Percentiles rank a stretch among this genome's conserved stretches.
Evolutionary conservation across 2,797 vertebrate genomes (phyloP).

Genomic region (Poeciliopsis turneri): DNA sequence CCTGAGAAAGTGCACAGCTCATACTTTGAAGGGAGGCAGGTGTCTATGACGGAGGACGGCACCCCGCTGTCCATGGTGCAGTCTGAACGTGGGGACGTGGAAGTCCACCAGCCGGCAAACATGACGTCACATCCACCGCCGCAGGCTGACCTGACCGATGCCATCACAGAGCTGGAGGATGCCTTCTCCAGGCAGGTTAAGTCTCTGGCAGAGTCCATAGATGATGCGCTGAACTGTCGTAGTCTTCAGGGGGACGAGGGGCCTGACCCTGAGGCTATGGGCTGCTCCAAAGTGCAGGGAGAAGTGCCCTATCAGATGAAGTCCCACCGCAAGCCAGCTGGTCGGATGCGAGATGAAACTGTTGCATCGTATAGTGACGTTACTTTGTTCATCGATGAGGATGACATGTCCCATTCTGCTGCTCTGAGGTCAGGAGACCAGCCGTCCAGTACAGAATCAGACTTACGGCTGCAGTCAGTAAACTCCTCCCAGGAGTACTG

Average conservation of each 20-base stretch:
- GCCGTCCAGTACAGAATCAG: slow-evolving; percentile 87
- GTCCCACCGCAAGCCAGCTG: slow-evolving; percentile 79
- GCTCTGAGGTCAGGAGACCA: slow-evolving; percentile 85
- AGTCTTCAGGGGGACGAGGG: slow-evolving; percentile 90
- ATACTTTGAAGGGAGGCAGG: slow-evolving; percentile 93
- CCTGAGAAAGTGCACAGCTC: slow-evolving; percentile 95
- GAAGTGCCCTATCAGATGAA: slow-evolving; percentile 79
- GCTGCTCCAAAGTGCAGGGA: slow-evolving; percentile 81
- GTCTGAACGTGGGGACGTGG: slow-evolving; percentile 84
- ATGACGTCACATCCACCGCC: slow-evolving; percentile 83
- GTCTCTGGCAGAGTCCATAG: slow-evolving; percentile 95
- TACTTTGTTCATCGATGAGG: slow-evolving; percentile 95
- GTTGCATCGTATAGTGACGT: slow-evolving; percentile 94
- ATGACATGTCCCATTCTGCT: slow-evolving; percentile 89
- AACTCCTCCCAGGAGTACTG: slow-evolving; percentile 90
- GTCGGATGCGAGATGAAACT: slow-evolving; percentile 88
- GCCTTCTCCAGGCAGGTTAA: slow-evolving; percentile 97
- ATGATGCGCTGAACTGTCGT: slow-evolving; percentile 94
- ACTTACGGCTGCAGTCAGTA: slow-evolving; percentile 83
- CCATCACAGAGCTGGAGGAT: slow-evolving; percentile 96
- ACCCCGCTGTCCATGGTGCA: slow-evolving; percentile 83
- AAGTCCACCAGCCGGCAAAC: slow-evolving; percentile 79
- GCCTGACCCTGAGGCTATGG: slow-evolving; percentile 76
- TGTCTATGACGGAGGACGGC: slow-evolving; percentile 89
- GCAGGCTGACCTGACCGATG: slow-evolving; percentile 87